Conservation (phyloP, 2,113 vertebrate species). For the Oryzias curvinotus region DNA sequence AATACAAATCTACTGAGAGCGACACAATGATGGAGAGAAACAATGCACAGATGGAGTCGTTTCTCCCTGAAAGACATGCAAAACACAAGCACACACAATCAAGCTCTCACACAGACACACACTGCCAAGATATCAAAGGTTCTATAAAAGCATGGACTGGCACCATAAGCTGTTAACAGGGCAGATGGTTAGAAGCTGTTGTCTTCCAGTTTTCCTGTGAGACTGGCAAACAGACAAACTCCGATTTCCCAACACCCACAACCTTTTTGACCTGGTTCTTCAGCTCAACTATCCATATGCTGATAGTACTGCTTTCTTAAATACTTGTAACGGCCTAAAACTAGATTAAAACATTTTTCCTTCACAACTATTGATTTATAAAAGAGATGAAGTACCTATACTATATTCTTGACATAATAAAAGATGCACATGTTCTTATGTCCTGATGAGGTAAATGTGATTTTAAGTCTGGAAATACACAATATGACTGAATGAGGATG, state of each 20-base stretch:
- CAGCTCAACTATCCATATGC: conserved; percentile 35
- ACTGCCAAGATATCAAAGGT: conserved; percentile 58
- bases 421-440: too few relatives aligned
- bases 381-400: too few relatives aligned
- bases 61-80: conserved; percentile 27
- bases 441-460: too few relatives aligned
- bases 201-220: conserved; percentile 38
- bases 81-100: conserved; percentile 6
- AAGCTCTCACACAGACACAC: conserved; percentile 39
- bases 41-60: conserved; percentile 65
- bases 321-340: too few relatives aligned
- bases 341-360: too few relatives aligned
- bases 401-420: too few relatives aligned
- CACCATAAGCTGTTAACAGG: conserved; percentile 47
- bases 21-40: conserved; percentile 48
- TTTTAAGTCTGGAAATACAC: too few relatives aligned
- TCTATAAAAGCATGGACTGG: conserved; percentile 60
- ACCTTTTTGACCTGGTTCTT: conserved; percentile 42
- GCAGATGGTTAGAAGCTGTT: conserved; percentile 60
- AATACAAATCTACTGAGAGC: conserved; percentile 57
- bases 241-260: conserved; percentile 41
- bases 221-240: conserved; percentile 51
- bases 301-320: too few relatives aligned
- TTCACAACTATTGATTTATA: too few relatives aligned
- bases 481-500: too few relatives aligned